phyloP scores from a whole-genome alignment of 2,797 vertebrate species.

The Carapus acus region DNA sequence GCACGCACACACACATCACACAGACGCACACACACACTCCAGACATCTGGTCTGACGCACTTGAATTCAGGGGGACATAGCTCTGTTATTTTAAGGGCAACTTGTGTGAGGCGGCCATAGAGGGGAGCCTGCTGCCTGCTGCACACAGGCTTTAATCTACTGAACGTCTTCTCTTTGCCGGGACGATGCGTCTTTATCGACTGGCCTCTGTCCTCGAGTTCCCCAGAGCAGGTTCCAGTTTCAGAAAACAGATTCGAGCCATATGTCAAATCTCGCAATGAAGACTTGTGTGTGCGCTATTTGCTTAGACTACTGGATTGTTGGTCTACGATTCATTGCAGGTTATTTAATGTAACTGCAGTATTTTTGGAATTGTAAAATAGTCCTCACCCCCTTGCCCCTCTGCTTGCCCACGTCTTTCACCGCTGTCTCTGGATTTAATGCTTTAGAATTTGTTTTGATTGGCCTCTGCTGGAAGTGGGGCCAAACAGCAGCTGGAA shows the following conservation, averaged over 20 bases:
- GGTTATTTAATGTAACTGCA: conserved; percentile 15
- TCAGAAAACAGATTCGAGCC: conserved; percentile 38
- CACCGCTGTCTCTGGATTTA: conserved; percentile 9
- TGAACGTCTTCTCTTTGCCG: conserved; percentile 14
- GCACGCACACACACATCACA: not conserved
- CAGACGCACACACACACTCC: not conserved
- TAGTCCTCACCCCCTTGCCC: too few relatives aligned
- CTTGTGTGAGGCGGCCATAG: conserved; percentile 3
- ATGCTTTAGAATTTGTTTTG: conserved; percentile 3
- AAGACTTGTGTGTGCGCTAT: conserved; percentile 24
- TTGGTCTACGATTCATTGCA: conserved; percentile 9
- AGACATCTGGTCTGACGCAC: conserved; percentile 29
- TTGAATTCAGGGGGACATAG: conserved; percentile 19
- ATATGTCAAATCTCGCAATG: conserved; percentile 25
- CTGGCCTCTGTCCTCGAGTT: conserved; percentile 3
- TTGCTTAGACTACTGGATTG: conserved; percentile 21
- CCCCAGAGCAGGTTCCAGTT: conserved; percentile 12
- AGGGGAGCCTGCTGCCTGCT: not conserved
- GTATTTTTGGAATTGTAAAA: conserved; percentile 4
- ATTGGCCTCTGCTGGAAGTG: conserved; percentile 29
- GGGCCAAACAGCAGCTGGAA: not conserved
- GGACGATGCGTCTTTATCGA: conserved; percentile 3
- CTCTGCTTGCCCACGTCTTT: too few relatives aligned
- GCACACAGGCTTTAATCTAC: conserved; percentile 26
- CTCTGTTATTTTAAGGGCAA: conserved; percentile 10